Evolutionary conservation across 2,113 vertebrate species (phyloP), one percentile per base, ranked within the genome.

Genomic region (Gallinago undulata): DNA sequence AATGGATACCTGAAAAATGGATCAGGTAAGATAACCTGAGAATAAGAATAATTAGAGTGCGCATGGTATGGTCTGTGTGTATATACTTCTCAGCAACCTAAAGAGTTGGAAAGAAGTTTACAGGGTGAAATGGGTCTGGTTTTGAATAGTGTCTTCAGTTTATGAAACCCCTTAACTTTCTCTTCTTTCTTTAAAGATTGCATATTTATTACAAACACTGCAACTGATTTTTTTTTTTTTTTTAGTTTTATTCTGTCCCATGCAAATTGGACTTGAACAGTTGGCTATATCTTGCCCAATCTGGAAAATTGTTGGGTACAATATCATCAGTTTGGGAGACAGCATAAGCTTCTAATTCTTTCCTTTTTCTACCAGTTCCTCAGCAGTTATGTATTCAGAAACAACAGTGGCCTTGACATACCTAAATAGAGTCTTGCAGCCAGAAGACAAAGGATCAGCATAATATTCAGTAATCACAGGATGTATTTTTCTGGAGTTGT

Each of bases 1-100:
- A 99, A 99, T 35, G 99, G 99, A 31, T 98, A 99, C 94, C 97
- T 98, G 93, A 99, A 99, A 97, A 99, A 99, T 11, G 98, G 99
- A 35, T 99, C 99, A 95, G 99, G 99, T 99, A 97, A 98, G 98
- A 63, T 33, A 13, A 87, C 22, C 21, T 84, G 43, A 2, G 37
- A 48, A 37, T 43, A 48, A 50, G 31, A 82, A 33, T 37, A 50
- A 37, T 43, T 48, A 50, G 31, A 82, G 30, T 39, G 50, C 13
- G 10, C 30, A 7, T 30, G 31, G 37, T 35, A 19, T 33, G 30
- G 23, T 69, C 55, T 59, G 47, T 27, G 51, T 77, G 10, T 55
- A 13, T 37, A 7, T 48, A n/a, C 68, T 76, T 63, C 25, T 69
- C 43, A 63, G 72, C 41, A 67, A 2, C 31, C 45, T n/a, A 1